A percentile compares a stretch with the other conserved stretches of the same genome.
These are phyloP conservation scores for Trachelus stipa DNA, from an alignment of 2,888 invertebrate genomes.

Conservation along the genomic window DNA sequence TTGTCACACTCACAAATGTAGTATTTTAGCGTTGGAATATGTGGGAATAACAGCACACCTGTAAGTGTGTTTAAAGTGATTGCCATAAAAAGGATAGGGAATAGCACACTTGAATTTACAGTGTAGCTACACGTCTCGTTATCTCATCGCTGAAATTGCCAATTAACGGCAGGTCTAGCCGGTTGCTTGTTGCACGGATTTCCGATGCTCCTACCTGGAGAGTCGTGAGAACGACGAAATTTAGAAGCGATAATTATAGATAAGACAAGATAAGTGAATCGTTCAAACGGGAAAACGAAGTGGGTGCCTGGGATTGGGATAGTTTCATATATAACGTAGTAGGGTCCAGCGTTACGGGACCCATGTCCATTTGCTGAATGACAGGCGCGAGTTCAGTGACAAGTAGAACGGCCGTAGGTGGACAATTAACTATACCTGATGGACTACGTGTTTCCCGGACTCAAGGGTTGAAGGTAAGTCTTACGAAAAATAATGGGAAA, in stretches of 20 bases:
- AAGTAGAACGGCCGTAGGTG: not conserved
- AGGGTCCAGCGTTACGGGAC: not conserved
- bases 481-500: not conserved
- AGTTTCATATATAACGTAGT: not conserved
- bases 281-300: slow-evolving; percentile 2
- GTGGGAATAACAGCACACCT: too few relatives aligned
- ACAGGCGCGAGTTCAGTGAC: not conserved
- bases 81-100: too few relatives aligned
- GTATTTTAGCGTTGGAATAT: too few relatives aligned
- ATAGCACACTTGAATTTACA: too few relatives aligned
- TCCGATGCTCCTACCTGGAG: not conserved
- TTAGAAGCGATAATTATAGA: not conserved
- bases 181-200: not conserved
- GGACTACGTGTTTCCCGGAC: not conserved
- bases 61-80: too few relatives aligned
- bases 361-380: not conserved
- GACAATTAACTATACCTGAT: not conserved
- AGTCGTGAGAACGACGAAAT: not conserved
- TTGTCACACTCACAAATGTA: too few relatives aligned
- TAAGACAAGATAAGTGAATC: slow-evolving; percentile 14
- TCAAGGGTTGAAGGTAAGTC: not conserved
- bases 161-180: not conserved
- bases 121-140: not conserved
- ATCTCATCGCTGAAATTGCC: not conserved
- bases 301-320: not conserved